A percentile compares a stretch with the other conserved stretches of the same genome.
These are phyloP conservation scores for Atta cephalotes DNA, from an alignment of 1,140 invertebrate genomes.

Conservation along the genomic window DNA sequence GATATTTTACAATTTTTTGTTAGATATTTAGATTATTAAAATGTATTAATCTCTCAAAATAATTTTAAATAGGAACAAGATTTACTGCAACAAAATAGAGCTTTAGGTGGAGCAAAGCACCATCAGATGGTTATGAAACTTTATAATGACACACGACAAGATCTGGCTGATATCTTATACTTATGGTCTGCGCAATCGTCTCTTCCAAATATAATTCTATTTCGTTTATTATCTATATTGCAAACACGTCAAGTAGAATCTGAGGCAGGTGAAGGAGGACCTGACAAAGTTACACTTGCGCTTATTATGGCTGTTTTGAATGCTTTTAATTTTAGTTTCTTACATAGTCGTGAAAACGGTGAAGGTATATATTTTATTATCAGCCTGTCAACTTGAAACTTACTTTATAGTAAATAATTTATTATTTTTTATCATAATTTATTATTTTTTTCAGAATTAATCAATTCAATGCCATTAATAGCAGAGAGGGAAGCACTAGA, in stretches of 20 bases:
- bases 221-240: constrained; percentile 83
- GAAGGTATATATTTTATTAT: constrained; percentile 81
- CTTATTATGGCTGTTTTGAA: constrained; percentile 94
- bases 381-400: not conserved
- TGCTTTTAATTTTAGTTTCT: constrained; percentile 93
- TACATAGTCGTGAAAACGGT: constrained; percentile 89
- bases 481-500: constrained; percentile 89
- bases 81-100: constrained; percentile 93
- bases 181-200: constrained; percentile 94
- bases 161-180: constrained; percentile 95
- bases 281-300: constrained; percentile 92
- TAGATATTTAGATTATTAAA: not conserved
- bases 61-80: constrained; percentile 85
- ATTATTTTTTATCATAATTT: constrained; percentile 51
- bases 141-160: constrained; percentile 92
- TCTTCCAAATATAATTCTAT: constrained; percentile 88
- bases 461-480: constrained; percentile 91
- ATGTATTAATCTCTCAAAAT: constrained; percentile 17
- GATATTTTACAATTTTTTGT: not conserved
- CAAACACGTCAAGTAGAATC: constrained; percentile 85
- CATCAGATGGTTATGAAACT: constrained; percentile 92
- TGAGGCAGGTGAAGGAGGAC: constrained; percentile 86
- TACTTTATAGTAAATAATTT: constrained; percentile 21
- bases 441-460: constrained; percentile 86
- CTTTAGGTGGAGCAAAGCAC: constrained; percentile 94